phyloP scores from a whole-genome alignment of 2,888 invertebrate species.

The Lagria hirta region DNA sequence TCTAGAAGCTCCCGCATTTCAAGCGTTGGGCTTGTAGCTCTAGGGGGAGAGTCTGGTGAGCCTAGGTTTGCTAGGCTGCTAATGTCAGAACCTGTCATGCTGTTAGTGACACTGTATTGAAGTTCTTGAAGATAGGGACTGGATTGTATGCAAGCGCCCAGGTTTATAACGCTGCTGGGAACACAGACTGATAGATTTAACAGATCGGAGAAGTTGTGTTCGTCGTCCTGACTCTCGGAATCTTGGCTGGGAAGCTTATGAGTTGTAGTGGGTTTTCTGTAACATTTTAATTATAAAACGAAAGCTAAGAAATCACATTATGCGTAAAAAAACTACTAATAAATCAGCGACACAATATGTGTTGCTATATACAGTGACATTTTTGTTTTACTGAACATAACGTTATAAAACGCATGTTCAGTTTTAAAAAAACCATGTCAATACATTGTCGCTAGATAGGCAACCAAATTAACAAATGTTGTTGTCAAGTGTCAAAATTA shows the following conservation, averaged over 20 bases:
- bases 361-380: too few relatives aligned
- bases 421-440: too few relatives aligned
- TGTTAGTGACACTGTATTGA: constrained; percentile 50
- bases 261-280: constrained; percentile 11
- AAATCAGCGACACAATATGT: too few relatives aligned
- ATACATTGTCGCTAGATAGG: too few relatives aligned
- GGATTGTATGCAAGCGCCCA: constrained; percentile 41
- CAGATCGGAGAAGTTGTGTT: constrained; percentile 51
- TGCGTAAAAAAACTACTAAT: too few relatives aligned
- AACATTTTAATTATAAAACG: too few relatives aligned
- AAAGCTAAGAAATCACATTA: too few relatives aligned
- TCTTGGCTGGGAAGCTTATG: constrained; percentile 40
- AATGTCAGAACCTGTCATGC: constrained; percentile 62
- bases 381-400: too few relatives aligned
- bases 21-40: constrained; percentile 79
- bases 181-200: constrained; percentile 51
- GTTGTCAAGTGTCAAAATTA: too few relatives aligned
- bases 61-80: constrained; percentile 69
- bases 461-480: too few relatives aligned
- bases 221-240: constrained; percentile 47
- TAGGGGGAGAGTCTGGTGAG: constrained; percentile 74
- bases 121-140: constrained; percentile 41
- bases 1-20: constrained; percentile 73
- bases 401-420: too few relatives aligned
- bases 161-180: constrained; percentile 43